phyloP scores from a whole-genome alignment of 2,888 invertebrate species.

The Metellina segmentata region DNA sequence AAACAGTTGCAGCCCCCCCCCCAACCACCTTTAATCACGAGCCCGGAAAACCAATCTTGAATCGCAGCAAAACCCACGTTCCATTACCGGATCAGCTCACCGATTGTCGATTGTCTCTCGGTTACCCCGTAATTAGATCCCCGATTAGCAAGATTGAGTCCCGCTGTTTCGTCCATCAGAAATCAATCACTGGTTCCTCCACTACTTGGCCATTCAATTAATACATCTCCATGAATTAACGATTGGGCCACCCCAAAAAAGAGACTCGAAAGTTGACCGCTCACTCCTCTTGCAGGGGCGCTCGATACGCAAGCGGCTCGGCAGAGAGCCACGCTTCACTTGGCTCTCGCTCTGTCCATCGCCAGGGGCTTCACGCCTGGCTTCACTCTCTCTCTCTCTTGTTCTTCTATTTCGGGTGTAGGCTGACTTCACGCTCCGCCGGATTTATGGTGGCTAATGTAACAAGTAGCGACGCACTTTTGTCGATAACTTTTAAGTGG shows the following conservation, averaged over 20 bases:
- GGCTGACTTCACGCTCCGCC: slow-evolving; percentile 44
- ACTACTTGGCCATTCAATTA: slow-evolving; percentile 50
- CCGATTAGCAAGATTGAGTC: slow-evolving; percentile 44
- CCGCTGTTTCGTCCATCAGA: slow-evolving; percentile 5
- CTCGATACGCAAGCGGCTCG: background rate
- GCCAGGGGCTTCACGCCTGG: slow-evolving; percentile 41
- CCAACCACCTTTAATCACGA: no score
- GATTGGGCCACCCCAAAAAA: background rate
- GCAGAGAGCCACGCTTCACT: slow-evolving; percentile 47
- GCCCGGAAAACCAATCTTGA: no score
- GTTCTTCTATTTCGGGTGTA: slow-evolving; percentile 21
- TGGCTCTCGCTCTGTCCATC: slow-evolving; percentile 43
- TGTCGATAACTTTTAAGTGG: slow-evolving; percentile 27
- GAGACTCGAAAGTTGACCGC: background rate
- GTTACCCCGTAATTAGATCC: slow-evolving; percentile 25
- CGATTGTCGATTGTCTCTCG: slow-evolving; percentile 10
- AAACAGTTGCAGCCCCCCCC: no score
- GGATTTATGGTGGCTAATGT: slow-evolving; percentile 61
- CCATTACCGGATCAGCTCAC: background rate
- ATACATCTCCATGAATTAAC: slow-evolving; percentile 14
- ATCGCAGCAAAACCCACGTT: no score
- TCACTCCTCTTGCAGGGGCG: background rate
- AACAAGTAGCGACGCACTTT: slow-evolving; percentile 52
- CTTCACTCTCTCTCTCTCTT: slow-evolving; percentile 12
- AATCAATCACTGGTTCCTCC: slow-evolving; percentile 43